Evolutionary conservation across 2,888 invertebrate genomes (phyloP), one percentile per base, ranked within the genome.

Genomic region (Pollenia griseotomentosa): DNA sequence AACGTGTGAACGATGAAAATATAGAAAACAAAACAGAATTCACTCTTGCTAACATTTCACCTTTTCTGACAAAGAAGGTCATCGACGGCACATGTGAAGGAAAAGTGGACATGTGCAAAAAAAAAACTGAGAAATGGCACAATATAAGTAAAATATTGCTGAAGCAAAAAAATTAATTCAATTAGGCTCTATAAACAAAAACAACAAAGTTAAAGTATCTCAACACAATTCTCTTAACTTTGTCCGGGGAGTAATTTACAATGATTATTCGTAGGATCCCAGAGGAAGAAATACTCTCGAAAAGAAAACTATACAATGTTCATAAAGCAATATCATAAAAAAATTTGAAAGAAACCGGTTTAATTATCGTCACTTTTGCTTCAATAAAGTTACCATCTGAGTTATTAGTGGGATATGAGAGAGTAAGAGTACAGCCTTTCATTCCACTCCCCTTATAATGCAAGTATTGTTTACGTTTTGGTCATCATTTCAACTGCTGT

Each of bases 31-130:
- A 33, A 33, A 33, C 33, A 33, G 3, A 3, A 0, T 3, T 3
- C 33, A 33, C 2, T 33, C 33, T 33, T 33, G 33, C 33, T 33
- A 33, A 33, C 33, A 74, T 83, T 19, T 19, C 19, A 19, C 19
- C 19, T 5, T 84, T 87, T 16, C 8, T 84, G 55, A 77, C 81
- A 42, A 84, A 84, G 74, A 87, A 84, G 57, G 65, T 74, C 9
- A 68, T 80, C 0, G 80, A 83, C 48, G 57, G 14, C 12, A 10
- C n/a, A 19, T 70, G 63, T 23, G 61, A 63, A 4, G 4, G 3
- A 16, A 78, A 86, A 75, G 68, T 83, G 8, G 55, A 42, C 8
- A 51, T 11, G 14, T 74, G 68, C 19, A 86, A 79, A 79, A 19
- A 19, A 19, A 19, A 86, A 86, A 44, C 5, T 23, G 23, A 19